Base-by-base conservation (phyloP, 2,113 vertebrate species). In the Hystrix cristata region DNA sequence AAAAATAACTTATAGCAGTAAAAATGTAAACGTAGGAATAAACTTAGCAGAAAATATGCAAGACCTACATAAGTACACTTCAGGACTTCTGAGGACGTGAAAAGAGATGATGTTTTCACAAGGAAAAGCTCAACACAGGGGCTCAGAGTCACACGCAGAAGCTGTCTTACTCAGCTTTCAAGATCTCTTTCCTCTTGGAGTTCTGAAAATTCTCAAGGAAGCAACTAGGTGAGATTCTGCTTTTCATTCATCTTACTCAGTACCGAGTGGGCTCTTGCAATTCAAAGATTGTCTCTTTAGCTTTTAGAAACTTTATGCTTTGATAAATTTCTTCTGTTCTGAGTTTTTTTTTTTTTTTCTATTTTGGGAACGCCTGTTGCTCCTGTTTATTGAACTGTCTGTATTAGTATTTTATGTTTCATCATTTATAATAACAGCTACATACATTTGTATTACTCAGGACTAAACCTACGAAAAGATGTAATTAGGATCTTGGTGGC, bases 161-260 rank as follows among this genome's bases (percentile, higher is more conserved):
- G 51, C 81, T 71, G 48, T 38, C 71, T 84, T 59, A 76, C 15
- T 65, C 38, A 48, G 93, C 76, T 88, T 95, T 94, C 94, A 92
- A 96, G 91, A 81, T 96, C 80, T 84, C 83, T 51, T 94, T 60
- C 21, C 25, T 34, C 18, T 69, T 64, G 57, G 67, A 6, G 21
- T 94, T 88, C 89, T 94, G 82, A 97, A 93, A 91, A 81, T 88
- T 96, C 76, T 71, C n/a, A 89, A 38, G 62, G 69, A 64, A 87
- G 71, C 10, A n/a, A 48, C 57, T 19, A 76, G n/a, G 84, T 89
- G 67, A 89, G 53, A 87, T 51, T 91, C 55, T 86, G 25, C 10
- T 82, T 95, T 60, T 67, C 18, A 62, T 90, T 95, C 87, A 83
- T 67, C 67, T 80, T 46, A 25, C 38, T 86, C 60, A 62, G 38